Base-by-base conservation (phyloP, 2,888 invertebrate species). In the Erpobdella octoculata region DNA sequence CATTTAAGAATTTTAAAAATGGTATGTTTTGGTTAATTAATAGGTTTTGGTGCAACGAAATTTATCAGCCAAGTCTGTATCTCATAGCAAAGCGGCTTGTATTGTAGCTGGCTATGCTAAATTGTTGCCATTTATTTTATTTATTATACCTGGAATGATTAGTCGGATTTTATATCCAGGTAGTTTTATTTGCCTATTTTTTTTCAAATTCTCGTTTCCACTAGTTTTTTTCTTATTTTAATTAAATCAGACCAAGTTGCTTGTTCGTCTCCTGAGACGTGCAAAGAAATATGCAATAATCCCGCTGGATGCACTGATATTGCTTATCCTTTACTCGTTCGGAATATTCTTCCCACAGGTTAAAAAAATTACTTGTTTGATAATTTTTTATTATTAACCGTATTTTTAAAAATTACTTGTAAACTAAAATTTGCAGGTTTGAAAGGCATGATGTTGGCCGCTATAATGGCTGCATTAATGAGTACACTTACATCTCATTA, bases 391-490 rank as follows among this genome's bases (percentile, higher is more conserved):
- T n/a, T n/a, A n/a, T n/a, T n/a, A n/a, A n/a, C n/a, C n/a, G n/a
- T n/a, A n/a, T n/a, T n/a, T n/a, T n/a, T n/a, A n/a, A 15, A 15
- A 12, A 12, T 12, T n/a, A 61, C 15, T 61, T 61, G 12, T 12
- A 35, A 18, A 35, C 25, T 15, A 15, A 12, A 25, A 35, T 12
- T 15, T 36, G 9, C 67, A 75, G 75, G 75, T 41, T 71, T 76
- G 46, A 31, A 76, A 21, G 79, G 79, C 12, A 35, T 79, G 9
- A 79, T 80, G 78, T 76, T 85, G 74, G 83, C 85, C 8, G 85
- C 84, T 15, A 84, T 85, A 83, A 76, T 86, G 76, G 82, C 85
- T 33, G 85, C 85, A 3, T 77, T 85, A 8, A 84, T 85, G 83
- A 81, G 81, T 70, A 83, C 82, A 53, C 77, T 86, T 25, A 84